Base-by-base conservation (phyloP, 2,888 invertebrate genomes). In the Melangyna quadrimaculata region DNA sequence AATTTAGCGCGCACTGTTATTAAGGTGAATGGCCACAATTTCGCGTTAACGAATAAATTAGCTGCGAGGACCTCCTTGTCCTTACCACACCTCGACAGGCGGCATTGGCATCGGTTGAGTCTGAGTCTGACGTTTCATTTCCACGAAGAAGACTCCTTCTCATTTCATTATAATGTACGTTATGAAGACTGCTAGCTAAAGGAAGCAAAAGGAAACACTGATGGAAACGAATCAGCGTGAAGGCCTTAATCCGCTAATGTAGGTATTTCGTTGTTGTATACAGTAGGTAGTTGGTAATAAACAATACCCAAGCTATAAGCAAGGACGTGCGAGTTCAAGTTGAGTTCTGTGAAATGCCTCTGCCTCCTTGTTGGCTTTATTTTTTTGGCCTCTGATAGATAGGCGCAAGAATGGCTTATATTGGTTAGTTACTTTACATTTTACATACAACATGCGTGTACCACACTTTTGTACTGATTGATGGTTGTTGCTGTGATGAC, bases 11-110 rank as follows among this genome's bases (percentile, higher is more conserved):
- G 48, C 72, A 57, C 86, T 63, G 57, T 86, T 86, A 86, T 86
- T 86, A 86, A 81, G 86, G 86, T 86, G 86, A 86, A 86, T 81
- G 81, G 77, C 86, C 81, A 86, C 86, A 70, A 86, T 81, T 86
- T 73, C 77, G 70, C 81, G 86, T 78, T 86, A 86, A 81, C 80
- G 86, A 86, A 86, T 86, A 86, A 86, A 86, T 86, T 86, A 86
- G 81, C 86, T 81, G 51, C 59, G 51, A 80, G 81, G 24, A 70
- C 77, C 77, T 70, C 57, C 69, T 51, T 43, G 35, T 65, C 43
- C 43, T 19, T 65, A 32, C 72, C 86, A 73, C 81, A 81, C 81
- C 86, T 73, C 61, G 35, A 32, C 55, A 17, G 9, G 4, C 8
- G 27, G 19, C 19, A 6, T 29, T 17, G 37, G 17, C 45, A n/a